Conservation (phyloP, 2,797 vertebrate species). For the Oreortyx pictus region DNA sequence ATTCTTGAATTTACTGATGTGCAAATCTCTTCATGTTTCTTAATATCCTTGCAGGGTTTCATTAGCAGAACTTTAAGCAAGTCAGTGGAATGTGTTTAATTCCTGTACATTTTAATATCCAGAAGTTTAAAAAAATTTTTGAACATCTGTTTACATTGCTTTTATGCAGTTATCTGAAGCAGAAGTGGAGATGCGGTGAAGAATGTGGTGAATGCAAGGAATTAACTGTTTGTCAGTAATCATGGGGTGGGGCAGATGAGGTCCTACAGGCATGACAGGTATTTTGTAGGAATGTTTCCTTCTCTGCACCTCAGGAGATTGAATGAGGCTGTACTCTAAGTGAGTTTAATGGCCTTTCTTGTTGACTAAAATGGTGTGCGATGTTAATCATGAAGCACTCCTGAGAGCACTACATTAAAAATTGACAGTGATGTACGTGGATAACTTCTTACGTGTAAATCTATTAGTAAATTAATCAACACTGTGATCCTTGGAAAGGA, state of each 20-base stretch:
- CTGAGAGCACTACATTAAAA: slow-evolving; percentile 20
- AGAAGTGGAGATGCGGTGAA: neutral
- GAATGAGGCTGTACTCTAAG: neutral
- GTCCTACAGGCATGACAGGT: neutral
- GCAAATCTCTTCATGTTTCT: neutral
- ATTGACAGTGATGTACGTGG: neutral
- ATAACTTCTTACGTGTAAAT: slow-evolving; percentile 4
- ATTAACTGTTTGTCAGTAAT: neutral
- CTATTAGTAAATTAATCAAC: slow-evolving; percentile 50
- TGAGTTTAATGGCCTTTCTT: slow-evolving; percentile 21
- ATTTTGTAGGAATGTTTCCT: neutral
- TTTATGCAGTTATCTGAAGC: neutral
- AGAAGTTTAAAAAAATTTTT: neutral
- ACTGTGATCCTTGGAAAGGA: neutral
- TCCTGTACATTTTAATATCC: slow-evolving; percentile 10
- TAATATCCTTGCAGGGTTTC: slow-evolving; percentile 23
- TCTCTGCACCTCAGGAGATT: neutral
- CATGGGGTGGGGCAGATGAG: neutral
- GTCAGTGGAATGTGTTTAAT: neutral
- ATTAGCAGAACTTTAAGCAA: slow-evolving; percentile 9
- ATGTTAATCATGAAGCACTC: slow-evolving; percentile 15
- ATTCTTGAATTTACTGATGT: slow-evolving; percentile 12
- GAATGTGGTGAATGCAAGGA: neutral
- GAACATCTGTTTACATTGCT: neutral
- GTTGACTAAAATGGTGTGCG: neutral